A percentile compares a stretch with the other conserved stretches of the same genome.
phyloP scores from a whole-genome alignment of 2,888 invertebrate species.

The Tipula unca region DNA sequence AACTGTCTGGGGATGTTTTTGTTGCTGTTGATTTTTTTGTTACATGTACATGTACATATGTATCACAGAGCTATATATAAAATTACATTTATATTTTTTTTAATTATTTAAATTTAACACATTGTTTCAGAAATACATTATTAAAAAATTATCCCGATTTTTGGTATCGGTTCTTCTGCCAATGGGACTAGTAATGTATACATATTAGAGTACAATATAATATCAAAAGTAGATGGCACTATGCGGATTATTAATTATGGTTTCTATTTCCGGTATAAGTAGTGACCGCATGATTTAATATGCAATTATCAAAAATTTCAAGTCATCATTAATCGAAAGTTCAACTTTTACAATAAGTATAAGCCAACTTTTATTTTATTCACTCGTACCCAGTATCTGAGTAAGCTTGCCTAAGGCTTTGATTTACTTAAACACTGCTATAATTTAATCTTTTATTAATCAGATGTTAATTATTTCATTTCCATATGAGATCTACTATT shows the following conservation, averaged over 20 bases:
- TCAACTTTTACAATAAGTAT: too few species aligned
- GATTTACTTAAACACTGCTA: too few species aligned
- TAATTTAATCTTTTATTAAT: too few species aligned
- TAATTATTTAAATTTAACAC: background rate
- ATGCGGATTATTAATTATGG: background rate
- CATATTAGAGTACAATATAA: background rate
- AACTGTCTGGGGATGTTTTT: conserved; percentile 2
- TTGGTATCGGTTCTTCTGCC: background rate
- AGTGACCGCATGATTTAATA: background rate
- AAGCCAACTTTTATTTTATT: too few species aligned
- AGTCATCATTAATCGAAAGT: too few species aligned
- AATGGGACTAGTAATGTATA: background rate
- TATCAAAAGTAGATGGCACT: background rate
- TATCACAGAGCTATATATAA: background rate
- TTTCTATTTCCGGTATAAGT: background rate
- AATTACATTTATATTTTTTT: background rate
- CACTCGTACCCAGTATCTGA: too few species aligned
- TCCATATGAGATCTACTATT: too few species aligned
- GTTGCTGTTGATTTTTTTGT: background rate
- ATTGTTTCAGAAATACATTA: background rate
- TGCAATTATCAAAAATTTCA: too few species aligned
- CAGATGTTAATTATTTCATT: too few species aligned
- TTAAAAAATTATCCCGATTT: background rate
- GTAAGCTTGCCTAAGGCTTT: too few species aligned
- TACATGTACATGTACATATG: background rate